Evolutionary conservation across 2,888 invertebrate genomes (phyloP), one percentile per base, ranked within the genome.

Genomic region (Atethmia centrago): DNA sequence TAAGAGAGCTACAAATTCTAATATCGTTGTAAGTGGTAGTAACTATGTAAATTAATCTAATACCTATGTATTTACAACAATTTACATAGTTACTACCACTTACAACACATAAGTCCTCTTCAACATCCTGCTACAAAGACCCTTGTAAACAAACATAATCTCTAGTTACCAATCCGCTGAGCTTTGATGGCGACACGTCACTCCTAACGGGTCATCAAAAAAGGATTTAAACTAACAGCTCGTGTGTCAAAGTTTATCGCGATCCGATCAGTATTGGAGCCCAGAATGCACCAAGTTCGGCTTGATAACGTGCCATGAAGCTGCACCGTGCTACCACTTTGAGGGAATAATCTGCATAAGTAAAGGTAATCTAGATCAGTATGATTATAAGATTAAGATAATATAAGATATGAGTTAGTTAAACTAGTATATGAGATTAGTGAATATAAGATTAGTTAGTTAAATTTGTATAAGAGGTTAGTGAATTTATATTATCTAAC

Each of bases 221-320:
- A 85, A 77, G 80, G 77, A 84, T 82, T 85, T 77, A 66, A 80
- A 74, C 66, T 74, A 71, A 75, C 65, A 70, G 62, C 63, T 76
- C 68, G 58, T 62, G 56, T 78, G 67, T 84, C 82, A 85, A 84
- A 80, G 78, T 74, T 80, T 78, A 75, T 79, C 74, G 70, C 51
- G 53, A 83, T 79, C 61, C 56, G 70, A 85, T 76, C 79, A 61
- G 78, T 64, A 70, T 73, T 80, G 47, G 71, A n/a, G 61, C 36
- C 1, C 21, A 67, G 64, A 75, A 67, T 74, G 55, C 63, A 61
- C 58, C 65, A 74, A 76, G 68, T 74, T 71, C 0, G 12, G 40
- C 58, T 42, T 72, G 67, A 70, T 69, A 67, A 63, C 70, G 25
- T 28, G 51, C 31, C 51, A 25, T 55, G 28, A 64, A 75, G n/a